phyloP scores from a whole-genome alignment of 2,113 vertebrate species.

The Bos javanicus region DNA sequence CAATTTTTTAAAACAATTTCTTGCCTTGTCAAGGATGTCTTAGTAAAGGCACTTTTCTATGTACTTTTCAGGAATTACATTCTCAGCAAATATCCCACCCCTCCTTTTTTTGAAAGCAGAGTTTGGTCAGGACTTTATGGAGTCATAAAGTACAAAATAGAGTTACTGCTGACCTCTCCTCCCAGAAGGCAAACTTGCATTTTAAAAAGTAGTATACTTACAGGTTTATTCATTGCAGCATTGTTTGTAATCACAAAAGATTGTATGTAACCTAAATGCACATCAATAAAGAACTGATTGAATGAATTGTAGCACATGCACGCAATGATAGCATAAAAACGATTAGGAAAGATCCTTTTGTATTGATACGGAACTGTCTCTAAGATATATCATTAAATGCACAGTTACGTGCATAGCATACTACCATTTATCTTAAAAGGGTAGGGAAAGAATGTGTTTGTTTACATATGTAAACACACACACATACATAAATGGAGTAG shows the following conservation, averaged over 20 bases:
- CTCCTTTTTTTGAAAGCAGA: neutral
- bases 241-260: neutral
- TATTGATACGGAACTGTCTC: neutral
- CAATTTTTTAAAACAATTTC: neutral
- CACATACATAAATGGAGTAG: neutral
- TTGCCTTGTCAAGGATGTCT: neutral
- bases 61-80: neutral
- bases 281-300: neutral
- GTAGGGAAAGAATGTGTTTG: neutral
- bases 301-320: neutral
- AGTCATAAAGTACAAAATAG: neutral
- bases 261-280: neutral
- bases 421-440: neutral
- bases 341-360: neutral
- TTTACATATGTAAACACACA: neutral
- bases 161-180: neutral
- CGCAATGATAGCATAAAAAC: neutral
- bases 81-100: neutral
- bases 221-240: neutral
- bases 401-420: neutral
- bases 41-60: neutral
- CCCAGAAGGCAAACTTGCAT: neutral
- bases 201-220: neutral
- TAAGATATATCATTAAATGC: neutral
- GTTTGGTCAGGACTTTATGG: neutral